Evolutionary conservation across 2,888 invertebrate genomes (phyloP).

Genomic region (Plusia festucae): DNA sequence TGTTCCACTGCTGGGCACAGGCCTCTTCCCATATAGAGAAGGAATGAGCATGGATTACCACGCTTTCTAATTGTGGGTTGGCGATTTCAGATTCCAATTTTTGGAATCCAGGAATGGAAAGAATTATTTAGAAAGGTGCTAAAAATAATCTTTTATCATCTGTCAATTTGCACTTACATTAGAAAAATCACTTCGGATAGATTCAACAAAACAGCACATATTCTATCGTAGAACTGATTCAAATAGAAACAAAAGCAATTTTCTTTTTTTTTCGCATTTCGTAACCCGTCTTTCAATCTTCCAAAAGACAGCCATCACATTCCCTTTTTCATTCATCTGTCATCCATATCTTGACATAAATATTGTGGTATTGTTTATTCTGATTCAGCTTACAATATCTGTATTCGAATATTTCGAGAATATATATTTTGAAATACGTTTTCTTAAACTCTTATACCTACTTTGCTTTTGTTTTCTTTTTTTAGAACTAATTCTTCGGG

Average conservation of each 20-base stretch:
- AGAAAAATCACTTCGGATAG: too few species aligned
- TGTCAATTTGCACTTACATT: too few species aligned
- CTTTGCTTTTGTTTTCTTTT: neutral
- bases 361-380: slow-evolving; percentile 27
- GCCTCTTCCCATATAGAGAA: too few species aligned
- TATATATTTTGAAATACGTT: neutral
- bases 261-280: slow-evolving; percentile 31
- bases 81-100: too few species aligned
- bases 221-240: neutral
- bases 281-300: slow-evolving; percentile 41
- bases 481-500: neutral
- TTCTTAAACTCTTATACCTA: too few species aligned
- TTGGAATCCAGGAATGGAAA: too few species aligned
- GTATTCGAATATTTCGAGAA: neutral
- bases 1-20: too few species aligned
- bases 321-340: slow-evolving; percentile 41
- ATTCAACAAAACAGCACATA: neutral
- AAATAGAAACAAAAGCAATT: slow-evolving; percentile 45
- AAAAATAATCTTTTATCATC: too few species aligned
- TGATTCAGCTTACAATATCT: slow-evolving; percentile 2
- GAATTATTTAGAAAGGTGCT: too few species aligned
- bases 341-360: slow-evolving; percentile 41
- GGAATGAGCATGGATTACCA: too few species aligned
- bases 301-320: slow-evolving; percentile 38
- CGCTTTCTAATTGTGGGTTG: too few species aligned